Percentiles rank a stretch among this genome's conserved stretches.
phyloP scores from a whole-genome alignment of 2,797 vertebrate genomes.

The Myoxocephalus aenaeus region DNA sequence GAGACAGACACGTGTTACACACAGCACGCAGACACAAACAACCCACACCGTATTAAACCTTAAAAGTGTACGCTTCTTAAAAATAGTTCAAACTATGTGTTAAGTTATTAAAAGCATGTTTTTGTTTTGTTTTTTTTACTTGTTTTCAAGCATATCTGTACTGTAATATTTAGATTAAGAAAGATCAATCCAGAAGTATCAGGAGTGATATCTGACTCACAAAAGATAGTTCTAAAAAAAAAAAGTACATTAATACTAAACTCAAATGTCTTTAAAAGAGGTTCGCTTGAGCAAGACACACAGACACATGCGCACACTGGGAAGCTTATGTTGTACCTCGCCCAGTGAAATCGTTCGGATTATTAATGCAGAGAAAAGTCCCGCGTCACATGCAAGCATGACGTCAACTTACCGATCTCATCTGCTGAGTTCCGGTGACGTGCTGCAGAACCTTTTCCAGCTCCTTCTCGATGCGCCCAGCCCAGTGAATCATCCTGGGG shows the following conservation, averaged over 20 bases:
- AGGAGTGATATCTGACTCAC: neutral
- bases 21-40: constrained; percentile 29
- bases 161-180: neutral
- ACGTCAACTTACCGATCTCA: constrained; percentile 90
- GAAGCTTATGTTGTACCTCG: constrained; percentile 22
- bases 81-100: neutral
- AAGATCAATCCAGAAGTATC: neutral
- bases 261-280: neutral
- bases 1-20: constrained; percentile 51
- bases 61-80: neutral
- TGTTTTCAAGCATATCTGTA: neutral
- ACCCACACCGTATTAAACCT: constrained; percentile 12
- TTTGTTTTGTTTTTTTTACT: too few relatives aligned
- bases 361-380: constrained; percentile 61
- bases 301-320: neutral
- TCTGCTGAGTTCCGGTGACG: constrained; percentile 95
- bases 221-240: neutral
- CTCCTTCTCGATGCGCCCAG: constrained; percentile 96
- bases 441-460: constrained; percentile 96
- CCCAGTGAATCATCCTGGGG: constrained; percentile 98
- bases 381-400: constrained; percentile 38
- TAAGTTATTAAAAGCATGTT: neutral
- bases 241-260: neutral
- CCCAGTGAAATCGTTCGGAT: constrained; percentile 41
- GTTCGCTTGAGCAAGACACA: too few relatives aligned